Evolutionary conservation across 2,113 vertebrate species (phyloP).

Genomic region (Sialia sialis): DNA sequence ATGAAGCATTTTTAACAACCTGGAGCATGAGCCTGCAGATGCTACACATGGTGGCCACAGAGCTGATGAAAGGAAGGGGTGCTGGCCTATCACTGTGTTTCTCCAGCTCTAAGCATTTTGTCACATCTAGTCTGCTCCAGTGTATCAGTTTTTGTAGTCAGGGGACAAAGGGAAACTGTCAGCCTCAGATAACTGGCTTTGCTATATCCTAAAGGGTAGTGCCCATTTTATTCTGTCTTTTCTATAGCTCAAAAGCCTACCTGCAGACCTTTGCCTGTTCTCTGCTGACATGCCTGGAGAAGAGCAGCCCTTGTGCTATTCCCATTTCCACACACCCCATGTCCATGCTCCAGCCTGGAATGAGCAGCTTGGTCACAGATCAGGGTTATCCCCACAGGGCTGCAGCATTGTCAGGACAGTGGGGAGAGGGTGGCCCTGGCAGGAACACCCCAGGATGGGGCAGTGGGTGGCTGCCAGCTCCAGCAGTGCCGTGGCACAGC

Average conservation of each 20-base stretch:
- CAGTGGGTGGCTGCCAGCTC: background rate
- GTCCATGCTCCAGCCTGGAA: fast-evolving
- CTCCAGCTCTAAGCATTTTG: background rate
- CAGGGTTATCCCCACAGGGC: fast-evolving
- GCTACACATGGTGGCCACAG: background rate
- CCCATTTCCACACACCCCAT: fast-evolving
- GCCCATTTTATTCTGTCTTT: background rate
- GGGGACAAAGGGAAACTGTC: background rate
- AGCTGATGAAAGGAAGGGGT: background rate
- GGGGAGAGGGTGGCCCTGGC: fast-evolving
- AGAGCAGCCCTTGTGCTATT: background rate
- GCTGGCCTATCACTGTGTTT: background rate
- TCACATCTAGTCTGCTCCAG: background rate
- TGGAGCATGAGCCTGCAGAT: background rate
- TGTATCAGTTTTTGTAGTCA: background rate
- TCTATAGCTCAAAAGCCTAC: background rate
- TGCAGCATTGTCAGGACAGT: background rate
- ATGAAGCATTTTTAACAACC: background rate
- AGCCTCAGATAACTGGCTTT: background rate
- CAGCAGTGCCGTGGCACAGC: fast-evolving
- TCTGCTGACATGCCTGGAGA: background rate
- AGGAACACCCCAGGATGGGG: background rate
- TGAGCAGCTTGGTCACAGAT: no score
- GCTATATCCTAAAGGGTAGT: background rate
- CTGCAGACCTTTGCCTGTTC: background rate